Percentiles rank a stretch among this genome's conserved stretches.
These are phyloP conservation scores for Campopleginae sp. DNA, from an alignment of 2,888 invertebrate genomes.

Conservation along the genomic window DNA sequence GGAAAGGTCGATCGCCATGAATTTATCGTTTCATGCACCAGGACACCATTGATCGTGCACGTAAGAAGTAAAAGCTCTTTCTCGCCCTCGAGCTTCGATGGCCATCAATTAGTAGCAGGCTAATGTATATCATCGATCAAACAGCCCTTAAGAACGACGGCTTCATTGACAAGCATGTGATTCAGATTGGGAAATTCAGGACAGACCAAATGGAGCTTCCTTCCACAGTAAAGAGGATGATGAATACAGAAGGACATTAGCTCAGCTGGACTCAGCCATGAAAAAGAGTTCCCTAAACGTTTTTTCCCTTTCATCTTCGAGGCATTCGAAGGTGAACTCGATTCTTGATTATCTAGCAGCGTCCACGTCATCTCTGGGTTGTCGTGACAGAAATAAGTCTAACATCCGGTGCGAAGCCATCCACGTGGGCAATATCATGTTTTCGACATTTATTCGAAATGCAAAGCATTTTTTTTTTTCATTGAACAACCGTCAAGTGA, in stretches of 20 bases:
- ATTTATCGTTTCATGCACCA: constrained; percentile 12
- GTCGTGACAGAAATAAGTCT: neutral
- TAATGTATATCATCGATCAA: constrained; percentile 58
- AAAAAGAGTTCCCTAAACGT: neutral
- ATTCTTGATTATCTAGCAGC: neutral
- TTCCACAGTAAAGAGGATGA: neutral
- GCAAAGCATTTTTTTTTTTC: neutral
- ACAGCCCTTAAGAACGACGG: constrained; percentile 5
- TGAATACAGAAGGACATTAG: constrained; percentile 7
- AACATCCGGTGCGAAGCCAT: neutral
- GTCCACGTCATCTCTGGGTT: neutral
- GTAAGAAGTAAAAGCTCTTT: constrained; percentile 13
- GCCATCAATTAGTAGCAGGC: constrained; percentile 49
- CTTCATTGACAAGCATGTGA: constrained; percentile 42
- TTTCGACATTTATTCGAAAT: neutral
- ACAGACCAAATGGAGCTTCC: constrained; percentile 19
- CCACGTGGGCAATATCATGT: neutral
- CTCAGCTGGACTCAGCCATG: constrained; percentile 34
- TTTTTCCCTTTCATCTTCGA: neutral
- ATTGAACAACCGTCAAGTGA: neutral
- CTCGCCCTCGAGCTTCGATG: constrained; percentile 27
- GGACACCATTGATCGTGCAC: neutral
- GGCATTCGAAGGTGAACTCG: neutral
- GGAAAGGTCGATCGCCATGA: neutral
- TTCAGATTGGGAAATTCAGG: constrained; percentile 21